Percentiles rank a stretch among this genome's conserved stretches.
Evolutionary conservation across 1,140 invertebrate genomes (phyloP).

Genomic region (Neoseiulus cucumeris): DNA sequence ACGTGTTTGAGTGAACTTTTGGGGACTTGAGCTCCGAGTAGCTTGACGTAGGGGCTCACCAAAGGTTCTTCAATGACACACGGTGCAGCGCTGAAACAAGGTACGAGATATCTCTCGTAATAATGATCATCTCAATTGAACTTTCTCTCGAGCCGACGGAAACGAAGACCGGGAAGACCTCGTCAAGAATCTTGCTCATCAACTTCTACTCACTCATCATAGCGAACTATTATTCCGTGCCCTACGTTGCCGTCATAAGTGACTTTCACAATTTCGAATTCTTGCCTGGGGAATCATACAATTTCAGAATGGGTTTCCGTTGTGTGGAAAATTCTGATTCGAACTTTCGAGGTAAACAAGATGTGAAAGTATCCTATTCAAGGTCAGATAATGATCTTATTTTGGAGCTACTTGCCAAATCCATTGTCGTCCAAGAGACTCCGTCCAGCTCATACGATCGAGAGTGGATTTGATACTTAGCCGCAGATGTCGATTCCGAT

Average conservation of each 20-base stretch:
- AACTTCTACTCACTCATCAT: not conserved
- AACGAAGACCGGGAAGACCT: not conserved
- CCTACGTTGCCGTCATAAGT: not conserved
- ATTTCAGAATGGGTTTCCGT: not conserved
- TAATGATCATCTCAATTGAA: not conserved
- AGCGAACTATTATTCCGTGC: not conserved
- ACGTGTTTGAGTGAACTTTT: not conserved
- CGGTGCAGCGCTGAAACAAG: not conserved
- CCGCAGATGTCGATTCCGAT: not conserved
- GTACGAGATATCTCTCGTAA: not conserved
- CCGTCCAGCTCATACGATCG: not conserved
- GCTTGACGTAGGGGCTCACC: not conserved
- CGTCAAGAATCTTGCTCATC: not conserved
- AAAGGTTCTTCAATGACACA: not conserved
- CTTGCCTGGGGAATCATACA: not conserved
- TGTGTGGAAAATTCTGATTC: not conserved
- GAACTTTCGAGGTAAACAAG: too few relatives aligned
- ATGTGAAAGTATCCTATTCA: too few relatives aligned
- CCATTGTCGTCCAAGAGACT: not conserved
- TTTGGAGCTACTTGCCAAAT: not conserved
- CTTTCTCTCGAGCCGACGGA: not conserved
- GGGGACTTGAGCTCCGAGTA: not conserved
- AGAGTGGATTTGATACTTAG: not conserved
- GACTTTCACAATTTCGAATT: not conserved
- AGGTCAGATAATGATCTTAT: not conserved